Base-by-base conservation (phyloP, 2,888 invertebrate genomes). In the Agonum fuliginosum region DNA sequence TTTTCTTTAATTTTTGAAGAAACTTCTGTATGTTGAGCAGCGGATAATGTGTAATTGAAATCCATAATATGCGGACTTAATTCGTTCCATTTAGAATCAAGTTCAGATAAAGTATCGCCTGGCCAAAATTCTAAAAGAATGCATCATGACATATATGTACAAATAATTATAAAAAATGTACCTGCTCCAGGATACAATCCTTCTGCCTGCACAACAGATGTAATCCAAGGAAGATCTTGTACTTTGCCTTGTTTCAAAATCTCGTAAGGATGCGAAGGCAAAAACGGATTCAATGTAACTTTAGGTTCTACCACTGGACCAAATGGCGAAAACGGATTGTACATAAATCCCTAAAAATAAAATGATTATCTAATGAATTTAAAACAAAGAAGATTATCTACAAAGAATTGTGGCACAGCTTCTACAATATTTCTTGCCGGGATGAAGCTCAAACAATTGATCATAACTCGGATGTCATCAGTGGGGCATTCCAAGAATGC, bases 161-260 rank as follows among this genome's bases (percentile, higher is more conserved):
- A 17, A 10, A 8, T 19, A 48, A 30, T 27, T 10, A 51, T 48
- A 41, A 43, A 85, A n/a, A n/a, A n/a, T n/a, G n/a, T 86, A 93
- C 93, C 90, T 83, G 91, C 90, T 43, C 90, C 92, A 24, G 94
- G 93, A 82, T 92, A 94, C 17, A 93, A 87, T 74, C 95, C 95
- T 85, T 95, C 95, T 69, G 93, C 91, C 19, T 91, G 89, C 0
- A 92, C 91, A 65, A 92, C 89, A 1, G 92, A 91, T 0, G 91
- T 88, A 72, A 95, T 89, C 89, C 94, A 92, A 0, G 95, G 95
- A 5, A 93, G 81, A 79, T 92, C 89, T n/a, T 90, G 88, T 81
- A 91, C 90, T 30, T 89, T 86, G 0, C 92, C 92, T 5, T 88
- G 87, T 78, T 85, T 88, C 0, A 94, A 88, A 0, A 93, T 88